These are phyloP conservation scores for Vireo altiloquus DNA, from an alignment of 2,113 vertebrate species.

Conservation along the genomic window DNA sequence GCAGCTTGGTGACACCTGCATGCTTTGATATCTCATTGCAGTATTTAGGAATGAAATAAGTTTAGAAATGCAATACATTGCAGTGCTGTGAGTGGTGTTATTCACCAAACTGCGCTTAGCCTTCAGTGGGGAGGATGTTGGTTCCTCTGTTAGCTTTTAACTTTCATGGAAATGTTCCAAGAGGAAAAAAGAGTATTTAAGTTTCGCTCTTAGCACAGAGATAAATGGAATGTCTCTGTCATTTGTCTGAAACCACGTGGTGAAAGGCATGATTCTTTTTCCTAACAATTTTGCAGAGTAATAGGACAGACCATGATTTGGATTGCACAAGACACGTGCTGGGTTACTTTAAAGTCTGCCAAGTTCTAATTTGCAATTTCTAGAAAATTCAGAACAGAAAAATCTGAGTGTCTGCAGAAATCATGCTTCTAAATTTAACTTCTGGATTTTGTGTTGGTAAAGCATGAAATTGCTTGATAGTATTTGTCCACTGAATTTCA, in stretches of 20 bases:
- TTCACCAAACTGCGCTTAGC: not conserved
- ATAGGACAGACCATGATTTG: not conserved
- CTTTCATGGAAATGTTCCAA: not conserved
- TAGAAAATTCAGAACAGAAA: conserved; percentile 35
- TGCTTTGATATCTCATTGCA: not conserved
- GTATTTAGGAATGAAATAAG: not conserved
- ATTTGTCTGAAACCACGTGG: conserved; percentile 37
- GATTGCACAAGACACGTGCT: conserved; percentile 24
- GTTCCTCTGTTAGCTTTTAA: not conserved
- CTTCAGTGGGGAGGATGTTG: not conserved
- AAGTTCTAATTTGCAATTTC: conserved; percentile 34
- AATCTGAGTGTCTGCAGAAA: conserved; percentile 28
- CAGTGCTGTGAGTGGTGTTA: not conserved
- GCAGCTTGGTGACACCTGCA: not conserved
- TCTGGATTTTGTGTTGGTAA: not conserved
- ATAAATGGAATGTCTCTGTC: conserved; percentile 7
- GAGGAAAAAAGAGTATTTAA: not conserved
- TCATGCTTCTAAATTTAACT: conserved; percentile 39
- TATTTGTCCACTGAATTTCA: not conserved
- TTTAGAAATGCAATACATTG: not conserved
- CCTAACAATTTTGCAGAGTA: conserved; percentile 26
- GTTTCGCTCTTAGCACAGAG: not conserved
- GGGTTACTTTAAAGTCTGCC: conserved; percentile 39
- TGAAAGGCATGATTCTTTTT: conserved; percentile 5
- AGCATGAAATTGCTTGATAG: not conserved